A percentile compares a stretch with the other conserved stretches of the same genome.
Evolutionary conservation across 2,797 vertebrate species (phyloP).

Genomic region (Apogon hyalosoma): DNA sequence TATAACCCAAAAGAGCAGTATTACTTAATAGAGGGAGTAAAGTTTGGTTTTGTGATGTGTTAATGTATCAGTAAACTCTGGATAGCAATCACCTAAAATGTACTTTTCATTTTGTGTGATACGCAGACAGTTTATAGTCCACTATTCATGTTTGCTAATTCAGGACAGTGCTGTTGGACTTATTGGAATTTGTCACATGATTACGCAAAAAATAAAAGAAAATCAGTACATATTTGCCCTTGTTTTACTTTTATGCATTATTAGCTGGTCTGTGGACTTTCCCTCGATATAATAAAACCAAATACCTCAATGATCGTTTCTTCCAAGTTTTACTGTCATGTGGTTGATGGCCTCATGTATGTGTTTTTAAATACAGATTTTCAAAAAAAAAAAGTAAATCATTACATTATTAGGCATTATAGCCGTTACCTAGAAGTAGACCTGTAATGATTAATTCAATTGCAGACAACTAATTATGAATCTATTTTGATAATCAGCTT

Average conservation of each 20-base stretch:
- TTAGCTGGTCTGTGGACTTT: not conserved
- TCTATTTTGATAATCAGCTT: too few relatives aligned
- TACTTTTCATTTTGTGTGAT: conserved; percentile 82
- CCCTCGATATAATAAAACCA: too few relatives aligned
- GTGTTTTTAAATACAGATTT: too few relatives aligned
- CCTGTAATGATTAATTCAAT: too few relatives aligned
- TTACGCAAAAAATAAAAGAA: conserved; percentile 79
- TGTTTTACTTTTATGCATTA: conserved; percentile 12
- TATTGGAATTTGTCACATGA: conserved; percentile 81
- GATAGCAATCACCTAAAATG: conserved; percentile 76
- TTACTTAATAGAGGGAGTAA: conserved; percentile 73
- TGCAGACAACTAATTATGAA: too few relatives aligned
- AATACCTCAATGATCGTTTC: too few relatives aligned
- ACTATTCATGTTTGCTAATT: conserved; percentile 83
- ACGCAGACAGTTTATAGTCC: conserved; percentile 79
- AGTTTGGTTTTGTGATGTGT: conserved; percentile 71
- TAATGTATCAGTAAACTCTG: conserved; percentile 75
- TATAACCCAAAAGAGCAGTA: conserved; percentile 80
- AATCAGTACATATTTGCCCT: conserved; percentile 46
- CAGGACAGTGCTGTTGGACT: conserved; percentile 76
- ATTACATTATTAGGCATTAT: too few relatives aligned
- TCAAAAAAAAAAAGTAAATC: too few relatives aligned
- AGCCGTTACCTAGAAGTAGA: too few relatives aligned
- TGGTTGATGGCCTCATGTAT: too few relatives aligned
- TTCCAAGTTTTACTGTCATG: too few relatives aligned